phyloP scores from a whole-genome alignment of 37 sponge, comb jelly and placozoan genomes.

The Trichoplax adhaerens region DNA sequence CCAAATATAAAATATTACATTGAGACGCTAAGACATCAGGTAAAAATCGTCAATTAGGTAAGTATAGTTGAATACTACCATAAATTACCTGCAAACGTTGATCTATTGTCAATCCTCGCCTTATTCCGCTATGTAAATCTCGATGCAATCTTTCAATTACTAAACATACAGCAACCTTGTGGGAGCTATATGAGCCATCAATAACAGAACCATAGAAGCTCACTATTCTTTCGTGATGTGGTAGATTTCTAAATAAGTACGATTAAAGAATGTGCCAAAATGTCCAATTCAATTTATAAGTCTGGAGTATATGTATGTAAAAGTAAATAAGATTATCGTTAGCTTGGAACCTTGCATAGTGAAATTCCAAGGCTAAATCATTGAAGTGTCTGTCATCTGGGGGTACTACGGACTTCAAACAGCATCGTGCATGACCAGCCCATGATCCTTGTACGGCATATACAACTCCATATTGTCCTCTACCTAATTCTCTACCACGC shows the following conservation, averaged over 20 bases:
- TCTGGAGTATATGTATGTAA: no score
- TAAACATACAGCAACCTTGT: conserved; percentile 41
- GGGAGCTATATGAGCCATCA: conserved; percentile 9
- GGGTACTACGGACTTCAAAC: conserved; percentile 86
- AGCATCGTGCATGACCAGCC: conserved; percentile 72
- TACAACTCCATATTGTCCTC: conserved; percentile 98
- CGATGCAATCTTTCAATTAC: conserved; percentile 85
- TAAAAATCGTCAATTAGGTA: neutral
- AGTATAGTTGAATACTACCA: neutral
- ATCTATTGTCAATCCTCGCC: conserved; percentile 12
- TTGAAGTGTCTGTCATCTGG: conserved; percentile 99
- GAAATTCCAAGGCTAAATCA: conserved; percentile 94
- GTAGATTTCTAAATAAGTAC: conserved; percentile 47
- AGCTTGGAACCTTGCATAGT: conserved; percentile 68
- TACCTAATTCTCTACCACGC: conserved; percentile 67
- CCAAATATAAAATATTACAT: conserved; percentile 6
- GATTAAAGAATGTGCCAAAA: neutral
- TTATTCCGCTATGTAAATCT: conserved; percentile 85
- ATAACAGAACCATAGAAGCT: conserved; percentile 75
- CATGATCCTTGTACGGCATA: conserved; percentile 71
- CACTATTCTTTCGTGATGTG: conserved; percentile 71
- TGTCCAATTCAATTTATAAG: neutral
- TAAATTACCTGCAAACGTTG: neutral
- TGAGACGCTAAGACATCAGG: neutral
- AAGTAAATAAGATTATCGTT: no score